These are phyloP conservation scores for Xenotilapia caudafasciata DNA, from an alignment of 2,113 vertebrate species.

Conservation along the genomic window DNA sequence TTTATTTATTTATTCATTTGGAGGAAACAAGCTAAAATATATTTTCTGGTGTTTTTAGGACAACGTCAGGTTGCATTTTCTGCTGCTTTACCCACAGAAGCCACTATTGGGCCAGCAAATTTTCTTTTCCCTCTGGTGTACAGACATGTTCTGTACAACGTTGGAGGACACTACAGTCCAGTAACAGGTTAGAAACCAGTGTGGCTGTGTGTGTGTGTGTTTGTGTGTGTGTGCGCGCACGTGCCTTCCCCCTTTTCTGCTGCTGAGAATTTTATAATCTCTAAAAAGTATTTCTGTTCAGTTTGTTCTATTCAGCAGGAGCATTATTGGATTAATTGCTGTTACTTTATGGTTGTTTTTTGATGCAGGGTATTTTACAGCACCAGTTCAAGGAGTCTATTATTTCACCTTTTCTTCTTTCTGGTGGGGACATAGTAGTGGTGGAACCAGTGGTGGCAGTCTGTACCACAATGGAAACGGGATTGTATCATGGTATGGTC, in stretches of 20 bases:
- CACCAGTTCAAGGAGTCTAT: constrained; percentile 3
- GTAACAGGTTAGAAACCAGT: not conserved
- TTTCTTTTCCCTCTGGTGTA: not conserved
- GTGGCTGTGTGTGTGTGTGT: accelerated
- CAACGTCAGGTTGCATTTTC: constrained; percentile 2
- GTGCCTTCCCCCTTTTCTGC: not conserved
- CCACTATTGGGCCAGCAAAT: not conserved
- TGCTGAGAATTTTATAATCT: not conserved
- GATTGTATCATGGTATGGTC: not conserved
- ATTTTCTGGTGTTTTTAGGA: not conserved
- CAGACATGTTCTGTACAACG: not conserved
- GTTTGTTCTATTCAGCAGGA: not conserved
- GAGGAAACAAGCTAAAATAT: not conserved
- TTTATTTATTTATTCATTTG: not conserved
- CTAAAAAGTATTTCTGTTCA: not conserved
- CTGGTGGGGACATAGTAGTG: accelerated
- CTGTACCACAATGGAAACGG: accelerated
- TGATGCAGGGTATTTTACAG: not conserved
- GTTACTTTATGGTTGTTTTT: not conserved
- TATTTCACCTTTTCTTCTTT: not conserved
- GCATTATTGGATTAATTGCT: not conserved
- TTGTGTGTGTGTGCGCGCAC: accelerated
- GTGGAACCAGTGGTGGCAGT: not conserved
- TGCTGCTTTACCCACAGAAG: not conserved
- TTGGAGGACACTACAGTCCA: constrained; percentile 3